Percentiles rank a stretch among this genome's conserved stretches.
These are phyloP conservation scores for Ennomos quercinarius DNA, from an alignment of 2,888 invertebrate genomes.

Conservation along the genomic window DNA sequence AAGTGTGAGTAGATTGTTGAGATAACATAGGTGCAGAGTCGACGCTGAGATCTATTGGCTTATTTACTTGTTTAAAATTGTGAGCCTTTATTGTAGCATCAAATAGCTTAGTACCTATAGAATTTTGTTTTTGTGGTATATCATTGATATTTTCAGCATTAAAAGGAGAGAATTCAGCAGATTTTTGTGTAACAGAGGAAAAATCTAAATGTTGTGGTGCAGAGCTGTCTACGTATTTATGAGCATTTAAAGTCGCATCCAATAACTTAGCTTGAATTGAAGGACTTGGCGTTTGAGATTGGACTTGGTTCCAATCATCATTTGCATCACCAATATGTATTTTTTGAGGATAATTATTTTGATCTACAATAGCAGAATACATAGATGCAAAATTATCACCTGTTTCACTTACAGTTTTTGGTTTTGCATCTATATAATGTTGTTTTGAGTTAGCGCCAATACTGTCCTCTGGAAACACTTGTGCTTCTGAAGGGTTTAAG, in stretches of 20 bases:
- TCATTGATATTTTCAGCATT: background rate
- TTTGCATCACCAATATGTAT: background rate
- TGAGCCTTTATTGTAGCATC: constrained; percentile 10
- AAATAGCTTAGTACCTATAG: constrained; percentile 5
- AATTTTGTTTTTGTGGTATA: background rate
- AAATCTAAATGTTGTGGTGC: background rate
- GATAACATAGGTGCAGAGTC: background rate
- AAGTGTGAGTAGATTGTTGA: background rate
- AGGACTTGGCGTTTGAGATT: background rate
- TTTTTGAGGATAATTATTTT: background rate
- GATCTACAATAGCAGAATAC: background rate
- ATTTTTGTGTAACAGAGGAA: background rate
- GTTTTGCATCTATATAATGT: background rate
- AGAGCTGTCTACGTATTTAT: background rate
- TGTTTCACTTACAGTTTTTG: background rate
- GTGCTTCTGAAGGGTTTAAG: background rate
- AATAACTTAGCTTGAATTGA: background rate
- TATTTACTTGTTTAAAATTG: background rate
- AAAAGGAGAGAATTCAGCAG: background rate
- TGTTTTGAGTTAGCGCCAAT: background rate
- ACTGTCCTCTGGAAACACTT: background rate
- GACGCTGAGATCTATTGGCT: too few species aligned
- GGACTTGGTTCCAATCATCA: background rate
- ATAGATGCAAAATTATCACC: background rate
- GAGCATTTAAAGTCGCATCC: background rate